Evolutionary conservation across 2,888 invertebrate species (phyloP), one percentile per base, ranked within the genome.

Genomic region (Hypolimnas misippus): DNA sequence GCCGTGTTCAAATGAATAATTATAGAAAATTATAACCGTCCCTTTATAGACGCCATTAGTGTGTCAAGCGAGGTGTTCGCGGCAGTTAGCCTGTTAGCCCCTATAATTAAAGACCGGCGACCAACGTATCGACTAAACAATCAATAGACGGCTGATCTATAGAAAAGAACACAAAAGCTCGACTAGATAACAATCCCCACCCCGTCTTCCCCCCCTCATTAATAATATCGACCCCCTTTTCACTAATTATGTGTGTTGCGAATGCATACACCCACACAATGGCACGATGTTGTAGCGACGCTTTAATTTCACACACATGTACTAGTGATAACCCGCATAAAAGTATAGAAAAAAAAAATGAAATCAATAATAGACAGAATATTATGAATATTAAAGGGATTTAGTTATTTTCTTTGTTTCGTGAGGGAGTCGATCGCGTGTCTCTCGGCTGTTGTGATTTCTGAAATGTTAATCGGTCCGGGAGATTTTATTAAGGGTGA

Each of bases 191-290:
- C 85, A 81, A 84, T 86, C 86, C 79, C 74, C 77, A 76, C 80
- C 73, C 76, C 75, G 29, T 70, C 73, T 73, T 65, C 77, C 84
- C 84, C n/a, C 84, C 75, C 92, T 92, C 92, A 92, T 92, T 92
- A 92, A 92, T 91, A 92, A 87, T 91, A 90, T 90, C 86, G 86
- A 87, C 89, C 89, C 79, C 78, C 76, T 76, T 82, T 87, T 84
- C 86, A 91, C 92, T 92, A 92, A 92, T 92, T 92, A 92, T 87
- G 84, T 88, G 84, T 87, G 89, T 88, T 89, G 90, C 91, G 88
- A 92, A 92, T 92, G 92, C 90, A 90, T 79, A 68, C 70, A 68
- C 65, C 56, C 53, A 60, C 56, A 62, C 62, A 56, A 38, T 42
- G 29, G 31, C 50, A 19, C 38, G 25, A 31, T 17, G 29, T 6